These are phyloP conservation scores for Mechanitis mazaeus DNA, from an alignment of 2,888 invertebrate species.

Conservation along the genomic window DNA sequence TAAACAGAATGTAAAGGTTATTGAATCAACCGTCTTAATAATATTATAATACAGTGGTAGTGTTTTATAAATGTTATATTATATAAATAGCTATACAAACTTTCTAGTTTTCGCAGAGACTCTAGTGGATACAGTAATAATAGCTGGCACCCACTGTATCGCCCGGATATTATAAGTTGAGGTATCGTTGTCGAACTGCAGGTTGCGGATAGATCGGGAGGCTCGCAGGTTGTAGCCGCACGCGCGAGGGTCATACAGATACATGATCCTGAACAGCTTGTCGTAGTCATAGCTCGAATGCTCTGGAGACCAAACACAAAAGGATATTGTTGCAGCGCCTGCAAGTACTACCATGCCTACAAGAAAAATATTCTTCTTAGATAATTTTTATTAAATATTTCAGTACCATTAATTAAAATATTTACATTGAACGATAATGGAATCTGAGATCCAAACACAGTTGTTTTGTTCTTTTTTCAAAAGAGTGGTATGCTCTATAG, in stretches of 20 bases:
- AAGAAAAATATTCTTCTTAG: constrained; percentile 11
- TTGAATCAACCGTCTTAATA: no score
- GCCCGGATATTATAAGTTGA: constrained; percentile 41
- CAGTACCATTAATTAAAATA: constrained; percentile 8
- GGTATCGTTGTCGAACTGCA: constrained; percentile 48
- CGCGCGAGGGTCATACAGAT: constrained; percentile 51
- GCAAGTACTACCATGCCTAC: constrained; percentile 45
- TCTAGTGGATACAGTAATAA: constrained; percentile 44
- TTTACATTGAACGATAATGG: constrained; percentile 46
- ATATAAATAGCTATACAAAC: constrained; percentile 31
- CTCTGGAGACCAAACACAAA: constrained; percentile 52
- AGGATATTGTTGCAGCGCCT: constrained; percentile 40
- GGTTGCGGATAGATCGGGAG: constrained; percentile 34
- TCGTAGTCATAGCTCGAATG: constrained; percentile 40
- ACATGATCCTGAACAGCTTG: constrained; percentile 58
- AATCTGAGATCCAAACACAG: constrained; percentile 38
- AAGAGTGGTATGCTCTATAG: constrained; percentile 27
- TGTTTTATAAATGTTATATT: not conserved
- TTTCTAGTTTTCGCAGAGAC: constrained; percentile 48
- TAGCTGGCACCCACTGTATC: constrained; percentile 42
- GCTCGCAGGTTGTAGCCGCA: constrained; percentile 41
- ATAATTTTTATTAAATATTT: constrained; percentile 7
- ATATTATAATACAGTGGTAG: no score
- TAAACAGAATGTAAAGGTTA: not conserved
- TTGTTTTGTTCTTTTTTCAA: constrained; percentile 35